Percentiles rank a stretch among this genome's conserved stretches.
These are phyloP conservation scores for Chionomys nivalis DNA, from an alignment of 2,113 vertebrate species.

Conservation along the genomic window DNA sequence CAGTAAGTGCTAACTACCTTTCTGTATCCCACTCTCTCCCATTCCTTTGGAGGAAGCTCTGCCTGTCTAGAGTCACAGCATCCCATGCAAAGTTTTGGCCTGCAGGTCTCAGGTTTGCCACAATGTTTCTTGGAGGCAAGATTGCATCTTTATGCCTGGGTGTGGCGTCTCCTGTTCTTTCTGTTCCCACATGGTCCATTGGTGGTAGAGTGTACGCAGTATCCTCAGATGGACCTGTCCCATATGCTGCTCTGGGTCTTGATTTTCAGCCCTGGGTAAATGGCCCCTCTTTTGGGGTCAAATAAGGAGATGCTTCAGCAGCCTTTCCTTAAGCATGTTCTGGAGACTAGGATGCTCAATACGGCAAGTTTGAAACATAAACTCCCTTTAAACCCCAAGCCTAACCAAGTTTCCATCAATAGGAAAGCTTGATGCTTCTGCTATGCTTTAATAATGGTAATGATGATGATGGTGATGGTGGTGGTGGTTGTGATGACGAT, in stretches of 20 bases:
- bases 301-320: background rate
- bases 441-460: background rate
- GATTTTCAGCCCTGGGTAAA: background rate
- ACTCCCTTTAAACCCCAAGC: background rate
- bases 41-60: background rate
- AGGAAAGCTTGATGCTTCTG: background rate
- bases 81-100: background rate
- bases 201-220: background rate
- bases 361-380: background rate
- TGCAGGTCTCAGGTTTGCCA: slow-evolving; percentile 8
- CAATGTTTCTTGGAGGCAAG: background rate
- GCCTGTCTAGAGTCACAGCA: background rate
- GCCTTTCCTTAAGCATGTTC: background rate
- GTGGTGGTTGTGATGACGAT: background rate
- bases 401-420: background rate
- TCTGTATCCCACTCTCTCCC: background rate
- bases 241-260: background rate
- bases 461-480: background rate
- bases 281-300: background rate
- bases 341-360: background rate
- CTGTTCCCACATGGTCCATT: background rate
- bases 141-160: background rate
- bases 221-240: background rate
- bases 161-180: background rate
- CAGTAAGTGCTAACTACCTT: background rate